Base-by-base conservation (phyloP, 1,140 invertebrate genomes). In the Papilio helenus region DNA sequence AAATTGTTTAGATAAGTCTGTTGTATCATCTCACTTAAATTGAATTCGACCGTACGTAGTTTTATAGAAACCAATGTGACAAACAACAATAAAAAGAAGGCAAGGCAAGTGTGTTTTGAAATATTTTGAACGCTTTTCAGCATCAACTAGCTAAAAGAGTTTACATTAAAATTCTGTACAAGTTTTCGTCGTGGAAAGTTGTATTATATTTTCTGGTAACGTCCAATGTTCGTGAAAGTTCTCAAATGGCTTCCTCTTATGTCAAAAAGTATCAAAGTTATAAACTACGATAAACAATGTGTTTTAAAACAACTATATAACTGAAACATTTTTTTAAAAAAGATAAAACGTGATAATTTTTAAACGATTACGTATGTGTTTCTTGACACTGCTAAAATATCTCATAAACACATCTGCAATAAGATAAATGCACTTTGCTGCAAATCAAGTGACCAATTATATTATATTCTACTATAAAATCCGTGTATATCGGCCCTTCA, bases 211-310 rank as follows among this genome's bases (percentile, higher is more conserved):
- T 68, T 68, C 14, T 68, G 61, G 61, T 29, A 29, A 68, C 23
- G 14, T 29, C 26, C 61, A 68, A 68, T 68, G 61, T 68, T 68
- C 61, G 26, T 20, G 9, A 23, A 68, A 68, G 61, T 68, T 68
- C 26, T 68, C 23, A 34, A 68, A 68, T 68, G 26, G 26, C 61
- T 68, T 68, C 23, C 61, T 16, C 58, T 23, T 26, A 16, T 68
- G 23, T 68, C 26, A 68, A 16, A 61, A 61, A 16, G 23, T 68
- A 29, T 29, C 26, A 68, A 29, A 68, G 61, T 68, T 68, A 34
- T 34, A 16, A 68, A 68, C 23, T 7, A 68, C 26, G 34, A 68
- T 68, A 68, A 68, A 68, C 12, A 68, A 29, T 29, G 58, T 29
- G 14, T 68, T 34, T 16, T 0, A 68, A 16, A 68, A 68, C 14